These are phyloP conservation scores for Choristoneura rosaceana DNA, from an alignment of 2,888 invertebrate species.

Conservation along the genomic window DNA sequence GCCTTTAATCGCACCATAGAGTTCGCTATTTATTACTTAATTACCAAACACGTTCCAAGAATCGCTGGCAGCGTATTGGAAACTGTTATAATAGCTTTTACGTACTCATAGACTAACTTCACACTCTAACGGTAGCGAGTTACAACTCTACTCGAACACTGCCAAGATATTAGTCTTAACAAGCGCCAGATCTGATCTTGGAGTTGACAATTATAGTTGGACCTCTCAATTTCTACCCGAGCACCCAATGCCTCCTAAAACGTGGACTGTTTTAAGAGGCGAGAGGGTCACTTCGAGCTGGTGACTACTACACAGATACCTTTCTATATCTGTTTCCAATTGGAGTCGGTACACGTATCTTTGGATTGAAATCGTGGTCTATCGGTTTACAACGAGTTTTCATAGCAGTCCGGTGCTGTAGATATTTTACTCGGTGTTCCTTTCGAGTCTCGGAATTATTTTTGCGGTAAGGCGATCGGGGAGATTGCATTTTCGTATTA, in stretches of 20 bases:
- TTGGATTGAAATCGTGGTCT: constrained; percentile 60
- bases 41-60: constrained; percentile 29
- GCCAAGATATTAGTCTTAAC: constrained; percentile 39
- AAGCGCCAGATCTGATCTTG: constrained; percentile 40
- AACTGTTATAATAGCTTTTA: constrained; percentile 33
- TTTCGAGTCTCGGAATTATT: constrained; percentile 35
- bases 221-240: constrained; percentile 15
- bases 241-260: constrained; percentile 4
- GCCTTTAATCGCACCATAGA: constrained; percentile 7
- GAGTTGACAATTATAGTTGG: constrained; percentile 17
- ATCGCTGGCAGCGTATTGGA: constrained; percentile 35
- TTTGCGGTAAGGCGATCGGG: constrained; percentile 40
- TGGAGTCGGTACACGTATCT: constrained; percentile 56
- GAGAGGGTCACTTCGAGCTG: constrained; percentile 25
- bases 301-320: constrained; percentile 26
- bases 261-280: not conserved
- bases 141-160: constrained; percentile 37
- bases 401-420: constrained; percentile 42
- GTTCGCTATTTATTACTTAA: constrained; percentile 39
- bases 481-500: constrained; percentile 41
- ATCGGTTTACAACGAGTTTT: constrained; percentile 58
- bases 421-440: constrained; percentile 39
- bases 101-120: constrained; percentile 34
- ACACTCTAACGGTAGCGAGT: constrained; percentile 34
- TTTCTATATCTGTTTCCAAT: constrained; percentile 40